Evolutionary conservation across 2,888 invertebrate species (phyloP), one percentile per base, ranked within the genome.

Genomic region (Dichetophora obliterata): DNA sequence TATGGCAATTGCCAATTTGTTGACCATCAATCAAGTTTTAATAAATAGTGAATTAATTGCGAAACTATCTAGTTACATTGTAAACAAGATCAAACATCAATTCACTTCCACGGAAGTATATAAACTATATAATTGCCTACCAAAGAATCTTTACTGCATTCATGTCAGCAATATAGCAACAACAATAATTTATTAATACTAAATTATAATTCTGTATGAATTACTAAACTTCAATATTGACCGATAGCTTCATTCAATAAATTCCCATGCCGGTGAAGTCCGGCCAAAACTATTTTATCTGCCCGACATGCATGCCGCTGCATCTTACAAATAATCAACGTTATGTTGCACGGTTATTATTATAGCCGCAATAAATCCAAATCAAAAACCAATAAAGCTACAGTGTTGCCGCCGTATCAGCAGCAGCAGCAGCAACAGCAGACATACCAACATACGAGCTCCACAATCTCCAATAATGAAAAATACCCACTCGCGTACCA

Each of bases 381-480:
- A 82, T 82, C 80, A 82, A 82, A 82, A 82, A 81, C 80, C 81
- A 81, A 82, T 82, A 81, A 80, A 81, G 80, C 79, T 79, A 78
- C 79, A 78, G 72, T 78, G 82, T 79, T 80, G 78, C 79, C 57
- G 75, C 24, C 24, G 68, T 50, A 57, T 65, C 54, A 31, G n/a
- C 31, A 50, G 68, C 76, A 71, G 74, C 68, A 54, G 73, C 31
- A 31, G 31, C 31, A 50, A 63, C 76, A 71, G 74, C 68, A 54
- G 73, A 73, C 61, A 50, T 34, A 8, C 19, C 54, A 19, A 74
- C 37, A 69, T 6, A 43, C 66, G 16, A 27, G 54, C 65, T 19
- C 27, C 50, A 57, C 50, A 24, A 50, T 16, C 68, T 24, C 24
- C 37, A 8, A 61, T 9, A 37, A 31, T 50, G 52, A 69, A n/a